Conservation (phyloP, 2,797 vertebrate species). For the Poecilia picta region DNA sequence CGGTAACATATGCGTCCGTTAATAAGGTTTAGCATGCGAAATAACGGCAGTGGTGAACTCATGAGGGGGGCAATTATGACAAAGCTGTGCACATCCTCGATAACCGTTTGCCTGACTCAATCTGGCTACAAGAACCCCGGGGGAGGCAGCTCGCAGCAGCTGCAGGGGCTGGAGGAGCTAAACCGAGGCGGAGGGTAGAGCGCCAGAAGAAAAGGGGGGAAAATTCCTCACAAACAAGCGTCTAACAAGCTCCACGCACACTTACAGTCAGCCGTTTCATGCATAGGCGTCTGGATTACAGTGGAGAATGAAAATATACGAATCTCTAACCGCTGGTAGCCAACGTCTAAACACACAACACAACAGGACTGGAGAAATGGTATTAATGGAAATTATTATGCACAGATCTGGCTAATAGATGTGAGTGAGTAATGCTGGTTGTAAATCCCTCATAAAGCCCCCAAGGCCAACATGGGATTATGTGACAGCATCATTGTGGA, state of each 20-base stretch:
- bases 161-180: slow-evolving; percentile 57
- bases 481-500: slow-evolving; percentile 3
- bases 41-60: slow-evolving; percentile 71
- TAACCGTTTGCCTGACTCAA: slow-evolving; percentile 74
- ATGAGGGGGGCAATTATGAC: slow-evolving; percentile 78
- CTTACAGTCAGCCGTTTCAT: slow-evolving; percentile 33
- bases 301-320: slow-evolving; percentile 4
- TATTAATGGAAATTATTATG: slow-evolving; percentile 9
- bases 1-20: slow-evolving; percentile 73
- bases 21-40: slow-evolving; percentile 76
- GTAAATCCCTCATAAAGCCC: slow-evolving; percentile 7
- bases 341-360: not conserved
- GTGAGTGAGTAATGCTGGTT: not conserved
- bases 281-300: slow-evolving; percentile 50
- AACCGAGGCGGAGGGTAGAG: slow-evolving; percentile 39
- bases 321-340: not conserved
- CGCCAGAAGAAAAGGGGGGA: slow-evolving; percentile 11
- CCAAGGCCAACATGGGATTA: slow-evolving; percentile 7
- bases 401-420: slow-evolving; percentile 11
- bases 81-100: slow-evolving; percentile 74
- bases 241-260: slow-evolving; percentile 61
- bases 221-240: slow-evolving; percentile 64
- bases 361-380: not conserved
- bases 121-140: slow-evolving; percentile 65
- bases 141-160: slow-evolving; percentile 58